A percentile compares a stretch with the other conserved stretches of the same genome.
Evolutionary conservation across 2,113 vertebrate species (phyloP).

Genomic region (Cephalopholis sonnerati): DNA sequence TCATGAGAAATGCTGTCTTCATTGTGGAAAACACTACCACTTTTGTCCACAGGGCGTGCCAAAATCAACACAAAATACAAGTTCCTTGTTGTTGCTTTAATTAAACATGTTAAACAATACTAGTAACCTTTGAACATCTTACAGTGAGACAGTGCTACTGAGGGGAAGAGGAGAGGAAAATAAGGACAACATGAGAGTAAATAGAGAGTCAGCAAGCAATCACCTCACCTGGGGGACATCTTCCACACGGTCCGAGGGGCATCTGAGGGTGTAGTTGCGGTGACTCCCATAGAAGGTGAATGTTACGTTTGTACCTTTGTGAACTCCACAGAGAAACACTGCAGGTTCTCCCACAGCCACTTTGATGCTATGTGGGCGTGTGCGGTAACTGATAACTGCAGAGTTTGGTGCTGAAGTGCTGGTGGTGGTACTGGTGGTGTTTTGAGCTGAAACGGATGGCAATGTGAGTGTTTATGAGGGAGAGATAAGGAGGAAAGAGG

Average conservation of each 20-base stretch:
- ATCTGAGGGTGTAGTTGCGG: conserved; percentile 69
- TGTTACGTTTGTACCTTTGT: background rate
- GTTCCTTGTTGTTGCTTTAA: too few relatives aligned
- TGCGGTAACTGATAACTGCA: conserved; percentile 18
- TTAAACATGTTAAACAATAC: background rate
- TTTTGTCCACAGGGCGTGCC: too few relatives aligned
- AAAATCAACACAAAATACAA: too few relatives aligned
- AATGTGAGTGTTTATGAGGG: too few relatives aligned
- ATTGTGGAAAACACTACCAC: too few relatives aligned
- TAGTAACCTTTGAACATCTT: background rate
- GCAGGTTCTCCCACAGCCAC: conserved; percentile 69
- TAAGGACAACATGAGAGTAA: background rate
- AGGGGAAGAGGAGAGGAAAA: background rate
- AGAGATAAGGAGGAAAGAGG: background rate
- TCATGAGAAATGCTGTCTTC: too few relatives aligned
- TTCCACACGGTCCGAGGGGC: conserved; percentile 54
- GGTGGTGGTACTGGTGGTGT: background rate
- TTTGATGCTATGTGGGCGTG: conserved; percentile 53
- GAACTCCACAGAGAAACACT: conserved; percentile 75
- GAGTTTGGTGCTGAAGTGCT: background rate
- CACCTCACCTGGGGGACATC: conserved; percentile 69
- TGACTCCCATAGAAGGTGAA: conserved; percentile 65
- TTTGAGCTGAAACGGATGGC: conserved; percentile 44
- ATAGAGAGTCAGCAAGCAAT: background rate
- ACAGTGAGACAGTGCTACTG: background rate